Evolutionary conservation across 2,113 vertebrate species (phyloP).

Genomic region (Gadus macrocephalus): DNA sequence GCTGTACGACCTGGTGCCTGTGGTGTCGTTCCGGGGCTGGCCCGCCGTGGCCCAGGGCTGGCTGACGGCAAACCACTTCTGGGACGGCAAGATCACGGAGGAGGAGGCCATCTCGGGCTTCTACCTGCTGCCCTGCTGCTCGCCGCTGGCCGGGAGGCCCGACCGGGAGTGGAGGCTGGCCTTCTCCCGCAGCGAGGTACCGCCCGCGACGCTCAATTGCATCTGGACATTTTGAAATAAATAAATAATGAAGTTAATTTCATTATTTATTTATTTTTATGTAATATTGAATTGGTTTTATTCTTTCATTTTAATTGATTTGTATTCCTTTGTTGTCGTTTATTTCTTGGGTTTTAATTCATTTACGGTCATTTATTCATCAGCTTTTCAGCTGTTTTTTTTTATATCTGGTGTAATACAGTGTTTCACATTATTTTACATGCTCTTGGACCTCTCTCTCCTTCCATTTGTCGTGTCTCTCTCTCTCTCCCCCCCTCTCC

Average conservation of each 20-base stretch:
- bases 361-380: neutral
- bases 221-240: neutral
- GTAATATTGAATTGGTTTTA: neutral
- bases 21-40: conserved; percentile 83
- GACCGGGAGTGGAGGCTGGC: conserved; percentile 81
- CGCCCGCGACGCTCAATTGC: neutral
- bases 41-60: conserved; percentile 78
- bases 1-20: conserved; percentile 82
- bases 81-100: conserved; percentile 81
- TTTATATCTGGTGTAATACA: too few relatives aligned
- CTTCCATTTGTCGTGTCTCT: neutral
- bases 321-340: neutral
- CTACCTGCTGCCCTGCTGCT: conserved; percentile 81
- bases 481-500: too few relatives aligned
- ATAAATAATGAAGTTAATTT: neutral
- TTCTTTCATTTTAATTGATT: neutral
- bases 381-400: too few relatives aligned
- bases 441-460: neutral
- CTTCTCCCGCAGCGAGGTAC: conserved; percentile 81
- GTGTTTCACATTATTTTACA: too few relatives aligned
- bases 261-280: neutral
- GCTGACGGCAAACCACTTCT: conserved; percentile 81
- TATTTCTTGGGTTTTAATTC: neutral
- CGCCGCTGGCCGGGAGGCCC: conserved; percentile 64
- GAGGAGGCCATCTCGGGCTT: conserved; percentile 78